Percentiles rank a stretch among this genome's conserved stretches.
Evolutionary conservation across 2,888 invertebrate genomes (phyloP).

Genomic region (Odontothrips loti): DNA sequence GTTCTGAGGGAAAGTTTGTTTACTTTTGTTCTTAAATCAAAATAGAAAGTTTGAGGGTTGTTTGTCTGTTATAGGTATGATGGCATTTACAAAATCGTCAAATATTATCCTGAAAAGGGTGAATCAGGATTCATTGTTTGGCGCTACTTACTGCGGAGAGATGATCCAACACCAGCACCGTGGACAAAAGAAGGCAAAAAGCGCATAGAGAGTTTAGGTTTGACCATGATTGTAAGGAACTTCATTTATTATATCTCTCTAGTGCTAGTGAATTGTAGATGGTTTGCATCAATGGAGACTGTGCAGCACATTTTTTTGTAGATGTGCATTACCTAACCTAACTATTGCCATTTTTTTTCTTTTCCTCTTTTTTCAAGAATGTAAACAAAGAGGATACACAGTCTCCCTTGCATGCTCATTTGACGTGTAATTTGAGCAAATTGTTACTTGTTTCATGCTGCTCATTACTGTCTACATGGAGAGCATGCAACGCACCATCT

Average conservation of each 20-base stretch:
- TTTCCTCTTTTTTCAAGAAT: background rate
- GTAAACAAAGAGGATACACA: background rate
- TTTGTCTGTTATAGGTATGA: conserved; percentile 59
- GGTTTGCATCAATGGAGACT: background rate
- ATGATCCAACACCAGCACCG: conserved; percentile 73
- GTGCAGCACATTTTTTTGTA: background rate
- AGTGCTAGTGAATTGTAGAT: background rate
- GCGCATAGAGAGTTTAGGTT: conserved; percentile 47
- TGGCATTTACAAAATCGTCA: conserved; percentile 81
- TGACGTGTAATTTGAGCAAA: background rate
- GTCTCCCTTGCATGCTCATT: background rate
- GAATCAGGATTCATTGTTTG: conserved; percentile 74
- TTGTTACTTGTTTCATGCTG: conserved; percentile 1
- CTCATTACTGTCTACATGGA: background rate
- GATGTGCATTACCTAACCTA: background rate
- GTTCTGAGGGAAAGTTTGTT: too few species aligned
- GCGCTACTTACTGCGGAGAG: conserved; percentile 70
- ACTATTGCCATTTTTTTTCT: background rate
- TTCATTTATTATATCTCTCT: background rate
- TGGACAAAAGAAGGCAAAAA: conserved; percentile 69
- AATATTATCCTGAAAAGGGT: conserved; percentile 73
- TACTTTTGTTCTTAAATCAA: background rate
- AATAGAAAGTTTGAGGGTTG: background rate
- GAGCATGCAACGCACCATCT: background rate
- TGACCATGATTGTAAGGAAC: conserved; percentile 47